Evolutionary conservation across 1,140 invertebrate species (phyloP), one percentile per base, ranked within the genome.

Genomic region (Chironomus tepperi): DNA sequence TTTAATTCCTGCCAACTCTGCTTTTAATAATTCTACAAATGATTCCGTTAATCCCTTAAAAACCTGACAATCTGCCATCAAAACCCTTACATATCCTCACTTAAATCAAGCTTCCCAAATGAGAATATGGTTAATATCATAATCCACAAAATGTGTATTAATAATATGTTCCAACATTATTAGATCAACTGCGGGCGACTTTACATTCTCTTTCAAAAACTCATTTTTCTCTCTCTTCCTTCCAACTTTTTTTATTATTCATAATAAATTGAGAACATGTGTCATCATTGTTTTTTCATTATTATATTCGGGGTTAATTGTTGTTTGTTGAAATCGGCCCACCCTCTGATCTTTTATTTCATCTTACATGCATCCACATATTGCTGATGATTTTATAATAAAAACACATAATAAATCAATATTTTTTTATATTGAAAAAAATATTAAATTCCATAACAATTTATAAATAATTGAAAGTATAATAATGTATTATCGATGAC

Each of bases 241-340:
- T 34, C 24, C n/a, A n/a, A n/a, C n/a, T n/a, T n/a, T n/a, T n/a
- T 34, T 34, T 34, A 34, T 2, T 34, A 34, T 34, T 34, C 24
- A n/a, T 10, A 57, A 57, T 57, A 21, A 70, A 70, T 70, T 70
- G 65, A 70, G 65, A 70, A 16, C 65, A 70, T 70, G 65, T 70
- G 65, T 70, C 65, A 10, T 70, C n/a, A 7, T 70, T 70, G 47
- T 34, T 1, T 34, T 34, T 34, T 34, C 24, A 34, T 34, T 34
- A 47, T n/a, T 57, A 57, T 57, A 16, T 21, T 70, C 16, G 19
- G 65, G 65, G 65, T 70, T 70, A 70, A 70, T 70, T 21, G 65
- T 19, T 70, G 65, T 70, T 19, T 70, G 65, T 70, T 70, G 16
- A 70, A 70, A 18, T 70, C 7, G 16, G 9, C 65, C n/a, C 65